Conservation (phyloP, 2,888 invertebrate genomes). For the Patella caerulea region DNA sequence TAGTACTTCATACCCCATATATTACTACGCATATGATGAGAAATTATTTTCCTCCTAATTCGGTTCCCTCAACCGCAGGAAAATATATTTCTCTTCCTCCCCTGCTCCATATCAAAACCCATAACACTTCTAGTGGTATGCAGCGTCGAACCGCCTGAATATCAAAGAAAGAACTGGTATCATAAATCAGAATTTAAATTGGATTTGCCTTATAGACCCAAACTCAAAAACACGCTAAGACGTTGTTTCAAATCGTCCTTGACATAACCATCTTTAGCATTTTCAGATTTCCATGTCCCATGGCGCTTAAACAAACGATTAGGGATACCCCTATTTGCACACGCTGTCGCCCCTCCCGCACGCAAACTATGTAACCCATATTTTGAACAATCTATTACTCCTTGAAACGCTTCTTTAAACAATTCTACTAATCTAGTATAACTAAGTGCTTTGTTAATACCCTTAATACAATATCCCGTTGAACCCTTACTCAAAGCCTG, state of each 20-base stretch:
- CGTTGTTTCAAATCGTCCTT: constrained; percentile 4
- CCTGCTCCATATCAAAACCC: too few species aligned
- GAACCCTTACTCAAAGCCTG: constrained; percentile 5
- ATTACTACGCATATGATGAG: too few species aligned
- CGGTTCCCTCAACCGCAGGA: too few species aligned
- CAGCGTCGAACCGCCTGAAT: too few species aligned
- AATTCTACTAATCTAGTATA: constrained; percentile 24
- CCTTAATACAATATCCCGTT: constrained; percentile 12
- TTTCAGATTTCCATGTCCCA: constrained; percentile 17
- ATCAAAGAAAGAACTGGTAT: too few species aligned
- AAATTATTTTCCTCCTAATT: too few species aligned
- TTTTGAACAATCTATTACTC: constrained; percentile 22
- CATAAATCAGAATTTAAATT: too few species aligned
- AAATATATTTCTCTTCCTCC: too few species aligned
- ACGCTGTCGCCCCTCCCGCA: constrained; percentile 25
- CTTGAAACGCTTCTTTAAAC: constrained; percentile 24
- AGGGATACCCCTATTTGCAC: constrained; percentile 22
- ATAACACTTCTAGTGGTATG: too few species aligned
- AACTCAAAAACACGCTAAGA: constrained; percentile 6
- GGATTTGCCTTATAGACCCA: neutral
- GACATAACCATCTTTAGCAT: constrained; percentile 18
- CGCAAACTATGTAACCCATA: constrained; percentile 21
- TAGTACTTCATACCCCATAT: too few species aligned
- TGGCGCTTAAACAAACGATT: constrained; percentile 27
- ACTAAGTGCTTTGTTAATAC: constrained; percentile 10